phyloP scores from a whole-genome alignment of 1,140 invertebrate genomes.

The Drosophila lacertosa region DNA sequence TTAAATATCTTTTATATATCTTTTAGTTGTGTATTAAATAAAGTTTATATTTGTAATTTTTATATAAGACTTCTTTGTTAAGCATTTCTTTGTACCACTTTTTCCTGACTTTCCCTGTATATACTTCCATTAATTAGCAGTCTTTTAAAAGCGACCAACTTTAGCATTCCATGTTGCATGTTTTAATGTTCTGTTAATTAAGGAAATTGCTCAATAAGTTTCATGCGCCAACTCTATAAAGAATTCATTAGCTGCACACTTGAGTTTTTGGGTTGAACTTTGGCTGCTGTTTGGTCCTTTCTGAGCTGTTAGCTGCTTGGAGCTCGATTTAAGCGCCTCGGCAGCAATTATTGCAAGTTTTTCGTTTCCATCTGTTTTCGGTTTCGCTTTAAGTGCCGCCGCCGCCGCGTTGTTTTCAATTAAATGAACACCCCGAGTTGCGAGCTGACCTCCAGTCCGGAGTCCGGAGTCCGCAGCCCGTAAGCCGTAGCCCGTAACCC shows the following conservation, averaged over 20 bases:
- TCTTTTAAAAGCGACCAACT: not conserved
- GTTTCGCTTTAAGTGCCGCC: conserved; percentile 71
- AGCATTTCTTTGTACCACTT: not conserved
- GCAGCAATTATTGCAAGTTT: conserved; percentile 76
- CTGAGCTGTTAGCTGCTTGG: not conserved
- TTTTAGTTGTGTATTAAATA: too few species aligned
- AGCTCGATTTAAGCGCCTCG: conserved; percentile 33
- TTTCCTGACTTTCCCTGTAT: not conserved
- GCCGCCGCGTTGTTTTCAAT: conserved; percentile 72
- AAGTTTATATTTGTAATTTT: too few species aligned
- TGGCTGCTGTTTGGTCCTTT: conserved; percentile 47
- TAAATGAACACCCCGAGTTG: conserved; percentile 70
- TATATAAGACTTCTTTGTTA: not conserved
- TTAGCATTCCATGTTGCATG: not conserved
- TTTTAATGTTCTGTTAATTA: conserved; percentile 37
- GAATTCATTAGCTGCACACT: conserved; percentile 65
- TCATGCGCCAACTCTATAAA: conserved; percentile 58
- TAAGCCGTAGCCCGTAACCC: conserved; percentile 7
- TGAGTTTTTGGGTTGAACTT: conserved; percentile 51
- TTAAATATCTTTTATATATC: too few species aligned
- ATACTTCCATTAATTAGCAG: not conserved
- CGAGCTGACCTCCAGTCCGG: not conserved
- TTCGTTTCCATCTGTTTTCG: conserved; percentile 73
- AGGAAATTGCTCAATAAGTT: conserved; percentile 38
- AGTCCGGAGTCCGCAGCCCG: too few species aligned